Percentiles rank a stretch among this genome's conserved stretches.
Conservation (phyloP, 23 tunicate species). For the Styela plicata region DNA sequence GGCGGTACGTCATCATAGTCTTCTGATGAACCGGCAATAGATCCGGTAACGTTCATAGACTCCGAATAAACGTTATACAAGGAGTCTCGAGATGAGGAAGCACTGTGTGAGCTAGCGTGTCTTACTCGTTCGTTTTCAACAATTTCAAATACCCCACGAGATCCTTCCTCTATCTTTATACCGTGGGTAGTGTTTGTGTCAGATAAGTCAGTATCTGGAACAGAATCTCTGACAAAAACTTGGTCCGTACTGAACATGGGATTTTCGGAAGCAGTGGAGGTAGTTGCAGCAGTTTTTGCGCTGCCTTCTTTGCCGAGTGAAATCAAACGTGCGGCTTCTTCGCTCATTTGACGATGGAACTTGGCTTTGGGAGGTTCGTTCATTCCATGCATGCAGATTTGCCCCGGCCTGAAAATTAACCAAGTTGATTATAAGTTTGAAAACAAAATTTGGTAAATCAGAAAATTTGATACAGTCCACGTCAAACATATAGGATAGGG, state of each 20-base stretch:
- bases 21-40: conserved; percentile 7
- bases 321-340: conserved; percentile 7
- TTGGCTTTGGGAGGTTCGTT: conserved; percentile 22
- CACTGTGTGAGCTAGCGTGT: conserved; percentile 32
- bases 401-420: not conserved
- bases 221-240: conserved; percentile 70
- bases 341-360: conserved; percentile 23
- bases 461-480: too few relatives aligned
- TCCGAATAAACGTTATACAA: conserved; percentile 7
- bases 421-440: too few relatives aligned
- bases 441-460: not conserved
- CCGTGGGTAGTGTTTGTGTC: not conserved
- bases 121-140: conserved; percentile 8
- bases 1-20: conserved; percentile 11
- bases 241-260: conserved; percentile 48
- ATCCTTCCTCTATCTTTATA: conserved; percentile 26
- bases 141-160: not conserved
- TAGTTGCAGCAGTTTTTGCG: not conserved
- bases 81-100: conserved; percentile 21
- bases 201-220: conserved; percentile 23
- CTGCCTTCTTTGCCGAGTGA: not conserved
- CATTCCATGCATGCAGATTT: not conserved
- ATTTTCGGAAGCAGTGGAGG: not conserved
- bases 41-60: not conserved
- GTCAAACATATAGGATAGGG: too few relatives aligned